Conservation (phyloP, 1,140 invertebrate genomes). For the Drosophila nikananu region DNA sequence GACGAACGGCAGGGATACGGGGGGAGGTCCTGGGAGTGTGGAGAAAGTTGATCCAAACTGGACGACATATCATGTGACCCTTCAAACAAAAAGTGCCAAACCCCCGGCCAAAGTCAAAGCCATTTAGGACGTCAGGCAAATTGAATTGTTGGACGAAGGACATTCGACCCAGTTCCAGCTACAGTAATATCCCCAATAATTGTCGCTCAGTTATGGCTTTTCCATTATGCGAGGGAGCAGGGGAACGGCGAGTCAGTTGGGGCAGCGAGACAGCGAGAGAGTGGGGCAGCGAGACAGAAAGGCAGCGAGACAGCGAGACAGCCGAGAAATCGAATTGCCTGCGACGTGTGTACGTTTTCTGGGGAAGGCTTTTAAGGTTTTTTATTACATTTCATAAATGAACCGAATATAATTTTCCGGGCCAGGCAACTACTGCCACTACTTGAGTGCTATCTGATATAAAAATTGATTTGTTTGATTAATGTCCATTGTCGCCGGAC, state of each 20-base stretch:
- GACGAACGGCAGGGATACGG: background rate
- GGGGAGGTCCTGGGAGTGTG: background rate
- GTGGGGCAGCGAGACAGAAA: background rate
- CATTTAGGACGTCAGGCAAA: conserved; percentile 65
- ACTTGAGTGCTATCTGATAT: conserved; percentile 60
- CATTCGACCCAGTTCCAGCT: conserved; percentile 36
- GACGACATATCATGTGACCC: conserved; percentile 63
- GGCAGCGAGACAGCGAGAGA: background rate
- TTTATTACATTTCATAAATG: conserved; percentile 77
- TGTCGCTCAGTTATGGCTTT: conserved; percentile 46
- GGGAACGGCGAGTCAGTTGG: background rate
- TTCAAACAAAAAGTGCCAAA: conserved; percentile 51
- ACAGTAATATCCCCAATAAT: conserved; percentile 57
- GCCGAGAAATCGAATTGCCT: conserved; percentile 67
- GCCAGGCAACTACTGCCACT: background rate
- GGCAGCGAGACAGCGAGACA: background rate
- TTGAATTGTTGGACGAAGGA: conserved; percentile 45
- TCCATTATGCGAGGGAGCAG: background rate
- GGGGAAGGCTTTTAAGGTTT: conserved; percentile 75
- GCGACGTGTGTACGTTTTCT: conserved; percentile 52
- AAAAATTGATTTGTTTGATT: conserved; percentile 82
- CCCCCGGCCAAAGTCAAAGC: conserved; percentile 38
- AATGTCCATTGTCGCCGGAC: conserved; percentile 60
- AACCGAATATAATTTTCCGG: conserved; percentile 20
- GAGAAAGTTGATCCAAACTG: conserved; percentile 54